Conservation (phyloP, 2,113 vertebrate species). For the Marmota flaviventris region DNA sequence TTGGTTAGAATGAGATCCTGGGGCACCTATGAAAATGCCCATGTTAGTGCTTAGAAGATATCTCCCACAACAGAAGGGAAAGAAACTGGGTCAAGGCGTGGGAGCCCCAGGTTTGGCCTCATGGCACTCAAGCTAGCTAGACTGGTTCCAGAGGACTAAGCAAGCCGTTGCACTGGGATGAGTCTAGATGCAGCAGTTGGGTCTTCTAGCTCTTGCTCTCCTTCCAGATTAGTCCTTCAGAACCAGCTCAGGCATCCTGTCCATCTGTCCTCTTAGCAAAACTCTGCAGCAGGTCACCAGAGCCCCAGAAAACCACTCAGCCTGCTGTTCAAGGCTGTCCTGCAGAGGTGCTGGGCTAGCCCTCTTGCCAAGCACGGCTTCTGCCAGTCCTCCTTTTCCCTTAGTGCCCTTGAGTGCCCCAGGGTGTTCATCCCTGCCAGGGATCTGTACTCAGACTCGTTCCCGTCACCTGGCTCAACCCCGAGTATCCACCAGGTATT, state of each 20-base stretch:
- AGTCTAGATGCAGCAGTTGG: background rate
- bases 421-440: background rate
- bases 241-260: background rate
- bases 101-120: background rate
- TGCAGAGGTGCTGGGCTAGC: background rate
- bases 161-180: background rate
- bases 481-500: background rate
- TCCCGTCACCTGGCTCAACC: background rate
- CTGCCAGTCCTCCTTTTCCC: background rate
- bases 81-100: background rate
- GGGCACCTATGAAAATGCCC: background rate
- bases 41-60: background rate
- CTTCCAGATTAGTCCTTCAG: background rate
- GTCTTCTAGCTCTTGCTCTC: background rate
- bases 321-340: background rate
- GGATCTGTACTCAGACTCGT: background rate
- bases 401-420: background rate
- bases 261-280: background rate
- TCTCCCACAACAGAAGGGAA: background rate
- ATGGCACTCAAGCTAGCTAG: background rate
- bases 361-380: background rate
- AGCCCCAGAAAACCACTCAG: fast-evolving
- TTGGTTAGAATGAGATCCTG: background rate
- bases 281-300: background rate
- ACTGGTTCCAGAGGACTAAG: background rate